Percentiles rank a stretch among this genome's conserved stretches.
phyloP scores from a whole-genome alignment of 1,140 invertebrate genomes.

The Drosophila takahashii region DNA sequence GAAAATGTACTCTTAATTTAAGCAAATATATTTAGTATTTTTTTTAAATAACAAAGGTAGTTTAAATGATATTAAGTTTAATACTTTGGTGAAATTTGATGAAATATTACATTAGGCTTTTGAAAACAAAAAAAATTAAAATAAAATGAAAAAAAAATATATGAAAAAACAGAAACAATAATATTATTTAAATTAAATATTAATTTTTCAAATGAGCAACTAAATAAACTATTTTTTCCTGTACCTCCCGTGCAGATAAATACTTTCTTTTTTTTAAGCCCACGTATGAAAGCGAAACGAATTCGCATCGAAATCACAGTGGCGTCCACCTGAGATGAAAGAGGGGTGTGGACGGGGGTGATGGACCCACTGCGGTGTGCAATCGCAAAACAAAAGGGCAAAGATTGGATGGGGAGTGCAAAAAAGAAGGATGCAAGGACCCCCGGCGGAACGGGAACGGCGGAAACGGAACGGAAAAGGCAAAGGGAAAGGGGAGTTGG shows the following conservation, averaged over 20 bases:
- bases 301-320: conserved; percentile 33
- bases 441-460: not conserved
- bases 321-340: conserved; percentile 5
- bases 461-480: conserved; percentile 8
- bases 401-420: conserved; percentile 19
- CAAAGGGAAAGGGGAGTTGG: not conserved
- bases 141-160: no score
- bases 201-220: no score
- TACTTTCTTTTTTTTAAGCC: not conserved
- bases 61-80: no score
- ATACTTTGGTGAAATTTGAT: no score
- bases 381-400: conserved; percentile 56
- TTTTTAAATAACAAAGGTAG: no score
- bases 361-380: conserved; percentile 32
- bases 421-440: conserved; percentile 4
- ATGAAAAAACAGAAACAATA: no score
- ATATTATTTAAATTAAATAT: no score
- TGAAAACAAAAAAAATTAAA: not conserved
- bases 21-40: no score
- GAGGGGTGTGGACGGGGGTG: not conserved
- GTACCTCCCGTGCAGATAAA: not conserved
- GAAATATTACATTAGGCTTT: no score
- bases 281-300: conserved; percentile 11
- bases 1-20: not conserved
- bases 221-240: no score